Conservation (phyloP, 2,888 invertebrate genomes). For the Chironomus riparius region DNA sequence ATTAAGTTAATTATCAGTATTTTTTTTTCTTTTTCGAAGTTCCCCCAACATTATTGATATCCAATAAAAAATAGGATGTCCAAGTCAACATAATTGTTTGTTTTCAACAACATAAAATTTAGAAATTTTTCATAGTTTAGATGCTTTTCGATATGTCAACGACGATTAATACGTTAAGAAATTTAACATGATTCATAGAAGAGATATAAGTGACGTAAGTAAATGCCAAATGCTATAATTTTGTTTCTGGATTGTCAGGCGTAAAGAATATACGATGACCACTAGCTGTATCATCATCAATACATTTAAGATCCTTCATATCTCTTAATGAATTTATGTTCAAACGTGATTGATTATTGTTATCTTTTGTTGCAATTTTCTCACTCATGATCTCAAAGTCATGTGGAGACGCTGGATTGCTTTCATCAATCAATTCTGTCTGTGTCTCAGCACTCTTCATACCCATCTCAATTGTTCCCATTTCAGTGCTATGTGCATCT, state of each 20-base stretch:
- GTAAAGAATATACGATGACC: neutral
- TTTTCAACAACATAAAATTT: neutral
- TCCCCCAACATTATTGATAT: conserved; percentile 25
- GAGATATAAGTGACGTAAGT: neutral
- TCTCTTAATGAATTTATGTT: conserved; percentile 16
- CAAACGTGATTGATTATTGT: neutral
- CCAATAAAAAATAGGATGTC: conserved; percentile 14
- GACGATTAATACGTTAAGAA: conserved; percentile 11
- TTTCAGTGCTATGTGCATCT: neutral
- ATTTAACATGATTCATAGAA: neutral
- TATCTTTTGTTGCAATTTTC: neutral
- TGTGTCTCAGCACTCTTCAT: conserved; percentile 26
- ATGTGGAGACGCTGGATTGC: neutral
- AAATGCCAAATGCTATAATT: conserved; percentile 26
- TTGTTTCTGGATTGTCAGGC: conserved; percentile 15
- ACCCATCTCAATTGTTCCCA: conserved; percentile 5
- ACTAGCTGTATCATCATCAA: conserved; percentile 19
- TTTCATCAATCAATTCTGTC: conserved; percentile 21
- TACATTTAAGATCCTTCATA: conserved; percentile 5
- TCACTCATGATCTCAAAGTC: conserved; percentile 10
- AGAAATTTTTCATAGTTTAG: neutral
- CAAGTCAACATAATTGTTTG: conserved; percentile 9
- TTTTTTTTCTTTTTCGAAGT: conserved; percentile 3
- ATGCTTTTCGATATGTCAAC: conserved; percentile 21
- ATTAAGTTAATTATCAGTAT: neutral